Evolutionary conservation across 2,113 vertebrate genomes (phyloP), one percentile per base, ranked within the genome.

Genomic region (Oryzias melastigma): DNA sequence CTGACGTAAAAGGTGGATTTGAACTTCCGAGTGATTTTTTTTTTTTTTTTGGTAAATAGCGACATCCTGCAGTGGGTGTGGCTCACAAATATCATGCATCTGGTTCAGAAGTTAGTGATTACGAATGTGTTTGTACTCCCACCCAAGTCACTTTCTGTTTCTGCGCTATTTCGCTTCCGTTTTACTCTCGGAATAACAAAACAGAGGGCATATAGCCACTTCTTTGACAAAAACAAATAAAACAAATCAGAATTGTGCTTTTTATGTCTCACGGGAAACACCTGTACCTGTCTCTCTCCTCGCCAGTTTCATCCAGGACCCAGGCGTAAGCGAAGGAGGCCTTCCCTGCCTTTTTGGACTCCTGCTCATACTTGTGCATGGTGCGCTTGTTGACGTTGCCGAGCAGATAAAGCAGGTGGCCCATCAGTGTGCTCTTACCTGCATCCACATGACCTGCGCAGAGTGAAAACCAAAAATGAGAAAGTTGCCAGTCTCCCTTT

Each of bases 341-440:
- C 83, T 99, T 99, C 52, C 97, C 97, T 47, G 96, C 97, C 84
- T 99, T 98, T 85, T 98, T 99, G 5, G 97, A 95, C 71, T 99
- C 97, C 60, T 97, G 95, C 77, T 98, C 96, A 0, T 98, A 99
- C 87, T 98, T 98, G 87, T 98, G 97, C 97, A 99, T 99, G 76
- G 94, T 96, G 84, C 96, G 93, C 90, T 98, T 96, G 90, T 98
- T 98, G 80, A 99, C 96, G 27, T 98, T 93, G 59, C 97, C 97
- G 90, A 99, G 90, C 74, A 96, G 93, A 77, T 95, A 98, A 27
- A 99, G 92, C 60, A 99, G 85, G 87, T 99, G 97, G 58, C 97
- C 97, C 97, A 99, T 98, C 78, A 99, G 88, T 46, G 97, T 99
- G 90, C 97, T 98, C 90, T 99, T 99, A 66, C 97, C 97, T 27